These are phyloP conservation scores for Vespertilio murinus DNA, from an alignment of 2,797 vertebrate species.

Conservation along the genomic window DNA sequence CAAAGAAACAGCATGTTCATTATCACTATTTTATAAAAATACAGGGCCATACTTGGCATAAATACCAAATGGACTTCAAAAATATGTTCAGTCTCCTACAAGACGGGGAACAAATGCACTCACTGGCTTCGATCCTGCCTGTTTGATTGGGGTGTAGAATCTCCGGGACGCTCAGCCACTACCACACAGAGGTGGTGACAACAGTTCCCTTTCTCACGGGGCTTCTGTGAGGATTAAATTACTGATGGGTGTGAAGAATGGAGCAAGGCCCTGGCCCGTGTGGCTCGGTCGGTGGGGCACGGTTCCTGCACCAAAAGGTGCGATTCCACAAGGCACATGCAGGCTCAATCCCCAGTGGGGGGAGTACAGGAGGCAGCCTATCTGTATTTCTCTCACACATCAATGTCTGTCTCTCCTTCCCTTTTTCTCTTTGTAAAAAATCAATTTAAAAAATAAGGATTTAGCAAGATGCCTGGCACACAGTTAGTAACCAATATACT, in stretches of 20 bases:
- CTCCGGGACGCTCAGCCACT: neutral
- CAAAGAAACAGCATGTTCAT: neutral
- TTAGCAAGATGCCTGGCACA: neutral
- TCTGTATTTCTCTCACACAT: neutral
- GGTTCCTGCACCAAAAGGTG: neutral
- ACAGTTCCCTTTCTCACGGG: neutral
- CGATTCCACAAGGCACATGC: neutral
- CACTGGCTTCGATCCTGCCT: neutral
- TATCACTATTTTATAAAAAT: neutral
- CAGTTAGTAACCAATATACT: neutral
- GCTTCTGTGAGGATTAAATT: neutral
- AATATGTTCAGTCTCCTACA: neutral
- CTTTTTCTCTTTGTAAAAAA: neutral
- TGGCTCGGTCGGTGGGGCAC: neutral
- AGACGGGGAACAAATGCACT: neutral
- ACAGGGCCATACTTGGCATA: neutral
- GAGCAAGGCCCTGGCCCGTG: neutral
- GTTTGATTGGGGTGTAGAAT: neutral
- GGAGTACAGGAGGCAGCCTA: neutral
- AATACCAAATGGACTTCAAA: neutral
- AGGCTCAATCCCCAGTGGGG: neutral
- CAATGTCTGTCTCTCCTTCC: neutral
- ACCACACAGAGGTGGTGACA: neutral
- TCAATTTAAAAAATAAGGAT: neutral
- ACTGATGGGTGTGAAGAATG: neutral